Percentiles rank a stretch among this genome's conserved stretches.
Evolutionary conservation across 2,113 vertebrate species (phyloP).

Genomic region (Malurus melanocephalus): DNA sequence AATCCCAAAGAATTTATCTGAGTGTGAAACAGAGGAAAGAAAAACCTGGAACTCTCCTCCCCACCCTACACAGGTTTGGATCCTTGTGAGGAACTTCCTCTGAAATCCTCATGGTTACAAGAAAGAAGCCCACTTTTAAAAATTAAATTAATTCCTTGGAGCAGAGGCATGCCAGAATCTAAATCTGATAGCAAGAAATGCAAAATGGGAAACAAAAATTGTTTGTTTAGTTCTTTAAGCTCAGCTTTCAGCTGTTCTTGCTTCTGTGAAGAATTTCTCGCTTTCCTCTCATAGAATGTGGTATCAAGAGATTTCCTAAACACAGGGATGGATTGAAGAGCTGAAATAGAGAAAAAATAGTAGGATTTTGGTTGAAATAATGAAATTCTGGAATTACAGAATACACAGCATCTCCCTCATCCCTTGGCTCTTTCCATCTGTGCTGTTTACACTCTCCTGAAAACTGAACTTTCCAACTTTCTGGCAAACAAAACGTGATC

Average conservation of each 20-base stretch:
- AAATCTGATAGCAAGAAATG: neutral
- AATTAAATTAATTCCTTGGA: neutral
- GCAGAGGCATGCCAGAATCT: too few species aligned
- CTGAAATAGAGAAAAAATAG: neutral
- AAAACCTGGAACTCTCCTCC: neutral
- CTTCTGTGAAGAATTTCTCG: neutral
- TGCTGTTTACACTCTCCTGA: neutral
- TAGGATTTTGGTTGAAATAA: neutral
- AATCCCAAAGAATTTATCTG: neutral
- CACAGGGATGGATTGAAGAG: too few species aligned
- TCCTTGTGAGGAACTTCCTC: neutral
- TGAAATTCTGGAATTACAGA: neutral
- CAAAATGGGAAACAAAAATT: neutral
- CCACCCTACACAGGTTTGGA: neutral
- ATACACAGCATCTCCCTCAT: neutral
- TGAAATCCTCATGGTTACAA: neutral
- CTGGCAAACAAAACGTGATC: neutral
- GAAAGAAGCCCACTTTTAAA: neutral
- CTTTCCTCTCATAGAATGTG: fast-evolving
- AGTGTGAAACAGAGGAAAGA: neutral
- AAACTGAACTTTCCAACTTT: neutral
- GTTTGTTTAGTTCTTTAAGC: neutral
- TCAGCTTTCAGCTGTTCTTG: neutral
- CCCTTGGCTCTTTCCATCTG: neutral
- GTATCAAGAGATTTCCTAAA: neutral